Conservation (phyloP, 1,140 invertebrate genomes). For the Drosophila lacteicornis region DNA sequence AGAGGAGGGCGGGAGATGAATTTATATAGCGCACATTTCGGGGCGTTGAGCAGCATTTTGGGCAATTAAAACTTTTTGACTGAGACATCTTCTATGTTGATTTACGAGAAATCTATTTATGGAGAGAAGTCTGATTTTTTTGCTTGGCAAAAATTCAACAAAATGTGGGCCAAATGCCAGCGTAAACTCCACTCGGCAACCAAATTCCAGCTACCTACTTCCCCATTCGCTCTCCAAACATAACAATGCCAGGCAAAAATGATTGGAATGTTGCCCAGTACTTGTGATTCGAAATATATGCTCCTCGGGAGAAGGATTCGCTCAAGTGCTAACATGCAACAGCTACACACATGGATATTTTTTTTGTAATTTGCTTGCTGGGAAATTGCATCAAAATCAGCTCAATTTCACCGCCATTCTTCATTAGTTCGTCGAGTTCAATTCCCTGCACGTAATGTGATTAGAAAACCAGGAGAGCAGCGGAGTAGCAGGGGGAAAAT, state of each 20-base stretch:
- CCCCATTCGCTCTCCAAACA: conserved; percentile 1
- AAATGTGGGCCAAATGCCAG: conserved; percentile 46
- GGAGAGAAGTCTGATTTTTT: background rate
- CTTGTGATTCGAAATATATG: conserved; percentile 22
- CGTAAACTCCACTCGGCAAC: background rate
- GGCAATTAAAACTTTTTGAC: conserved; percentile 51
- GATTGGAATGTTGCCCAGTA: conserved; percentile 43
- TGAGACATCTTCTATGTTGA: conserved; percentile 18
- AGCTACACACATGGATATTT: conserved; percentile 36
- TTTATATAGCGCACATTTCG: conserved; percentile 35
- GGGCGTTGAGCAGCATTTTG: conserved; percentile 21
- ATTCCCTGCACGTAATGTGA: conserved; percentile 38
- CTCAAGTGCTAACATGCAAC: conserved; percentile 60
- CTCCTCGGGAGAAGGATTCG: conserved; percentile 16
- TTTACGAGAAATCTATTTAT: conserved; percentile 42
- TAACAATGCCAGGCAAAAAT: conserved; percentile 17
- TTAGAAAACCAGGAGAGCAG: conserved; percentile 7
- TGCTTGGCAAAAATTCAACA: conserved; percentile 4
- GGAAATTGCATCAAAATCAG: conserved; percentile 7
- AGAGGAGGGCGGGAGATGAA: background rate
- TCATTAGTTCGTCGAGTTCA: conserved; percentile 6
- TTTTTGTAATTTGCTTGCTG: background rate
- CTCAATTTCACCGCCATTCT: conserved; percentile 11
- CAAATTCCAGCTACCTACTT: conserved; percentile 5
- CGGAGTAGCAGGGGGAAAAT: background rate